Percentiles rank a stretch among this genome's conserved stretches.
These are phyloP conservation scores for Caenorhabditis drosophilae DNA, from an alignment of 2,888 invertebrate species.

Conservation along the genomic window DNA sequence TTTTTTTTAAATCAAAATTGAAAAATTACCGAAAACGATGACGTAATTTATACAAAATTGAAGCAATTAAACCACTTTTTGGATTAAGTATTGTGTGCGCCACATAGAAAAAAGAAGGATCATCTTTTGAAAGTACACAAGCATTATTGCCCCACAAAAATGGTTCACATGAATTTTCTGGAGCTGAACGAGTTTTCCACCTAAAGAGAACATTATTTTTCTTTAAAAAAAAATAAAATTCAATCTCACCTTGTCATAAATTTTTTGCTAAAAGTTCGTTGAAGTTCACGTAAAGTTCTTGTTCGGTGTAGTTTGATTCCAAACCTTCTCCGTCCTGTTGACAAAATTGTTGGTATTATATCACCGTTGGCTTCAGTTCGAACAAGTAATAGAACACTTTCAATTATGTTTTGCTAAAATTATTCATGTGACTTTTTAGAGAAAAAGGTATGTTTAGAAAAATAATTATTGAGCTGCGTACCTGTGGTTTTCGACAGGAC, in stretches of 20 bases:
- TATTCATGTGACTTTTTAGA: neutral
- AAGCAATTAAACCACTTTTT: slow-evolving; percentile 29
- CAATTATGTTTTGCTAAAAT: slow-evolving; percentile 17
- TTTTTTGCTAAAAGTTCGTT: slow-evolving; percentile 29
- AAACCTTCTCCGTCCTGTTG: slow-evolving; percentile 32
- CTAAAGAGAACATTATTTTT: slow-evolving; percentile 7
- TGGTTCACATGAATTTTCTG: slow-evolving; percentile 29
- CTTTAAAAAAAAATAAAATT: too few species aligned
- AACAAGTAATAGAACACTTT: slow-evolving; percentile 33
- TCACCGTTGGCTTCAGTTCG: slow-evolving; percentile 27
- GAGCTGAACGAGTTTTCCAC: slow-evolving; percentile 20
- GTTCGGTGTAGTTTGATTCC: slow-evolving; percentile 38
- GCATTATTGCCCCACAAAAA: slow-evolving; percentile 38
- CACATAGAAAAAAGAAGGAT: slow-evolving; percentile 22
- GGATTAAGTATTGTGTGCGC: slow-evolving; percentile 30
- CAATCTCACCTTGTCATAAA: slow-evolving; percentile 32
- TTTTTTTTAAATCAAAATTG: neutral
- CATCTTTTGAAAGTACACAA: slow-evolving; percentile 22
- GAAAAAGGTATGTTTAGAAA: too few species aligned
- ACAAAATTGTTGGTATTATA: slow-evolving; percentile 33
- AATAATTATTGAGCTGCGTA: too few species aligned
- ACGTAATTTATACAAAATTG: slow-evolving; percentile 28
- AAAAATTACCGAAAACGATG: slow-evolving; percentile 23
- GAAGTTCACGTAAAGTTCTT: slow-evolving; percentile 16
- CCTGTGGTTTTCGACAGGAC: too few species aligned